Base-by-base conservation (phyloP, 2,113 vertebrate species). In the Myrmecophaga tridactyla region DNA sequence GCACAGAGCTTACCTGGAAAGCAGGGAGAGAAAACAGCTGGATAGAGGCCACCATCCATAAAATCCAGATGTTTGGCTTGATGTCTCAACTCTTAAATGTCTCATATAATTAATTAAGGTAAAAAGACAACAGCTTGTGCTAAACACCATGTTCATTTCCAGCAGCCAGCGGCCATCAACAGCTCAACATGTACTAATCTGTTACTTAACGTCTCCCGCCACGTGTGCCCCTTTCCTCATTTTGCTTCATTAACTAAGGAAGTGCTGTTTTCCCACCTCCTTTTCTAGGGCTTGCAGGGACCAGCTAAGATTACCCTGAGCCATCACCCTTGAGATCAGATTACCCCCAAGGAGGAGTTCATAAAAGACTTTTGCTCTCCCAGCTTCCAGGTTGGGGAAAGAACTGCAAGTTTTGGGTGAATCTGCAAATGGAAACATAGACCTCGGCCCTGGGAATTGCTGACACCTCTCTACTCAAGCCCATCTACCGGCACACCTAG, bases 1-100 rank as follows among this genome's bases (percentile, higher is more conserved):
- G 46, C 62, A 9, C 2, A 15, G 56, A 53, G 81, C 83, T 92
- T 69, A 73, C 53, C 93, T 63, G 31, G 78, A 91, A 93, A 93
- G 48, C 41, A 77, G 58, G 36, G 31, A 80, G 62, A 92, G 43
- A 46, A 92, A 92, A 96, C 21, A 93, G 72, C 51, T 95, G 89
- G 86, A 92, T 86, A 82, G 92, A 90, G 0, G 10, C 72, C 86
- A 86, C 77, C 34, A 62, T 17, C 25, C 94, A 94, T 91, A 86
- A 88, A 96, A 88, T 31, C 81, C 92, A 97, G 92, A 95, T 95
- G 90, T 95, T 87, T 90, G 85, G 67, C 88, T 94, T 75, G 15
- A 93, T 48, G 76, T 62, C 78, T 73, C 89, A 96, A 76, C 87
- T 93, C 29, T 92, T 89, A 93, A 86, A 72, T 90, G 89, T 86